These are phyloP conservation scores for Microcebus ravelobensis DNA, from an alignment of 2,113 vertebrate species.

Conservation along the genomic window DNA sequence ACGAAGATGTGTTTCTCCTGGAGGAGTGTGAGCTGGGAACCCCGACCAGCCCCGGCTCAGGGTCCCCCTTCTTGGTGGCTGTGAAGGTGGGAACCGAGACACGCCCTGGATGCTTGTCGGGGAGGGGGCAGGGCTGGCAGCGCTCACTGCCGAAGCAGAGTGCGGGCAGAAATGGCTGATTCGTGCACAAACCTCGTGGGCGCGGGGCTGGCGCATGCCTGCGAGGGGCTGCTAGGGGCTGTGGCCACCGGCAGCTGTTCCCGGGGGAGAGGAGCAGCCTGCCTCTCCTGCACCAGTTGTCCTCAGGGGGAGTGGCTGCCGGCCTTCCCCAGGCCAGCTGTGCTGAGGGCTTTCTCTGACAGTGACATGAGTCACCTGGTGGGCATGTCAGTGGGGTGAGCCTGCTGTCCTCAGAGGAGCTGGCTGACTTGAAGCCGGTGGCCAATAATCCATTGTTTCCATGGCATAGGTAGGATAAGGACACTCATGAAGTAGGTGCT, in stretches of 20 bases:
- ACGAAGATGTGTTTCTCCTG: constrained; percentile 91
- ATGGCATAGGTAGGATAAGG: constrained; percentile 49
- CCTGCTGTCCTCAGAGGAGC: constrained; percentile 45
- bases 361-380: constrained; percentile 62
- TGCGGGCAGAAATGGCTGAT: constrained; percentile 62
- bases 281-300: constrained; percentile 66
- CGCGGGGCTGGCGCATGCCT: constrained; percentile 8
- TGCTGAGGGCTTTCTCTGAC: constrained; percentile 48
- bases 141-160: constrained; percentile 47
- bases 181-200: constrained; percentile 41
- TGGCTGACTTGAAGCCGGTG: constrained; percentile 42
- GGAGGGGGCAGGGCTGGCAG: constrained; percentile 66
- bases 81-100: constrained; percentile 91
- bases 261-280: neutral
- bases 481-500: neutral
- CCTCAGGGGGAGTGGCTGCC: constrained; percentile 53
- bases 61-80: constrained; percentile 83
- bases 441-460: constrained; percentile 63
- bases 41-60: constrained; percentile 86
- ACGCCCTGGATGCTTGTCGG: constrained; percentile 58
- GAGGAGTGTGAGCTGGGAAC: constrained; percentile 91
- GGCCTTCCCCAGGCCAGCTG: constrained; percentile 57
- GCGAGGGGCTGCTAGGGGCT: neutral
- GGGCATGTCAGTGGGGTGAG: constrained; percentile 19
- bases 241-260: constrained; percentile 49